Base-by-base conservation (phyloP, 2,888 invertebrate genomes). In the Entomobrya multifasciata region DNA sequence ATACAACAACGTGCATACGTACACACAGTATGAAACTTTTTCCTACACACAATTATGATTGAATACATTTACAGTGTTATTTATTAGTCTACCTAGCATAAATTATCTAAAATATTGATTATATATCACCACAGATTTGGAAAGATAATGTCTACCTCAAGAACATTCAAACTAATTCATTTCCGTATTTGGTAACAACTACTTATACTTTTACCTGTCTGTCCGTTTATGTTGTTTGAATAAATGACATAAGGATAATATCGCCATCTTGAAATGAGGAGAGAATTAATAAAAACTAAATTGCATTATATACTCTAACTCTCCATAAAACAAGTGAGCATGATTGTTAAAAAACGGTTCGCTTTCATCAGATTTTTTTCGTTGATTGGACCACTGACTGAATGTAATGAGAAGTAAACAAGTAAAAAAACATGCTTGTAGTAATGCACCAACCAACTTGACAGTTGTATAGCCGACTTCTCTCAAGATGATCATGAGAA, bases 311-410 rank as follows among this genome's bases (percentile, higher is more conserved):
- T 52, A 52, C n/a, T n/a, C n/a, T 52, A 52, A 52, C 11, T 8
- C 52, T 13, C n/a, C n/a, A n/a, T n/a, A n/a, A n/a, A n/a, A n/a
- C n/a, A n/a, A n/a, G n/a, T 13, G n/a, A 52, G 52, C n/a, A 20
- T 36, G 36, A 36, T 36, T 36, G 3, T 55, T 55, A 20, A 55
- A 55, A 55, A 55, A 55, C 55, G 55, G 55, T 55, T 20, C 22
- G 20, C 55, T 55, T 55, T 55, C 55, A 55, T 55, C 22, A 55
- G n/a, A 20, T 20, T 55, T 55, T 55, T 55, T 55, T 36, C n/a
- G 55, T 22, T 55, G 17, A 55, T 3, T 55, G 22, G 10, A 20
- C 2, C 49, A 13, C 15, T 13, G 49, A 49, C 8, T 49, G 4
- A 49, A 49, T 49, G 20, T 20, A 55, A 8, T 36, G 20, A 55